Base-by-base conservation (phyloP, 2,797 vertebrate genomes). In the Trematomus bernacchii region DNA sequence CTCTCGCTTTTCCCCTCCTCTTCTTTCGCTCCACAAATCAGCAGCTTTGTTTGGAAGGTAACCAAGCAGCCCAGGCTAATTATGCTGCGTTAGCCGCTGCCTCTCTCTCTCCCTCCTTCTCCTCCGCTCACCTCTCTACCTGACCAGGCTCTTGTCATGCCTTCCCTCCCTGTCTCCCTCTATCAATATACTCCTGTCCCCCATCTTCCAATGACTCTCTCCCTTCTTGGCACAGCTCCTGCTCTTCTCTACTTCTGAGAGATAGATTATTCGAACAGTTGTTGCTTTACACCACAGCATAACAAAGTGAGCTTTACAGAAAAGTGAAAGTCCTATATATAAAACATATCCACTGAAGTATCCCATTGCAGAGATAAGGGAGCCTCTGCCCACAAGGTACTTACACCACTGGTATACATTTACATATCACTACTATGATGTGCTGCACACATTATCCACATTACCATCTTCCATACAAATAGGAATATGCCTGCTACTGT, bases 31-130 rank as follows among this genome's bases (percentile, higher is more conserved):
- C 91, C 77, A 90, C 93, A 91, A 93, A 94, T 95, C 95, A 93
- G 92, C 90, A 88, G 91, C 94, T 95, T 94, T 95, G 95, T 95
- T 96, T 95, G 94, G 92, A 94, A 91, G 94, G 94, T 95, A 95
- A 96, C 95, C 93, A 95, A 95, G 94, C 94, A 95, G 93, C 92
- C 87, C 57, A 1, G 73, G 71, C 77, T 94, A 91, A 95, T 95
- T 94, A 94, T 94, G 92, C 93, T 94, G 92, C 67, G 82, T 87
- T 92, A 82, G 91, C 92, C 85, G 63, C 85, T 85, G 69, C 86
- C 86, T 80, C 87, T 63, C 78, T 64, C 37, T 16, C 83, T 80
- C 73, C 64, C 16, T 78, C 74, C 48, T 83, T 46, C n/a, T 44
- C 27, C 46, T 50, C 66, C 68, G 66, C 37, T 79, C 73, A 66